Conservation (phyloP, 2,113 vertebrate genomes). For the Boleophthalmus pectinirostris region DNA sequence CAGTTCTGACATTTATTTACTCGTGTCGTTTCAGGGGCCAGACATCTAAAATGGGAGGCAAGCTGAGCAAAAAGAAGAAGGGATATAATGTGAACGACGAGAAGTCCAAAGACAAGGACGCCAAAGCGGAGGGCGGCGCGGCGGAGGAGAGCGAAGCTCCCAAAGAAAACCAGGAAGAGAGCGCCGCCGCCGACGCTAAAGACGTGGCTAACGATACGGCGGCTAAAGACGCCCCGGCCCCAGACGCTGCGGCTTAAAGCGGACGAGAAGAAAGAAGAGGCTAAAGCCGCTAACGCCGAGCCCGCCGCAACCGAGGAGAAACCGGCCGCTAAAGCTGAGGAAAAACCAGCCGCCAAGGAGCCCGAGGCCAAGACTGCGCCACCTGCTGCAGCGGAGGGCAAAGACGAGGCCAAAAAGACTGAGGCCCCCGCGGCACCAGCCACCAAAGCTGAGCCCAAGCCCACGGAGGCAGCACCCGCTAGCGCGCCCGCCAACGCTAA, state of each 20-base stretch:
- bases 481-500: conserved; percentile 70
- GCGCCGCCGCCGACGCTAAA: conserved; percentile 62
- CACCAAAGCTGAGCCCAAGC: conserved; percentile 86
- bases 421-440: conserved; percentile 87
- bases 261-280: conserved; percentile 78
- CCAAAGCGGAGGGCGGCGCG: conserved; percentile 89
- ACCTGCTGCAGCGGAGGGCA: conserved; percentile 80
- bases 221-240: conserved; percentile 75
- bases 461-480: conserved; percentile 77
- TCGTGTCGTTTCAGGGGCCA: conserved; percentile 77
- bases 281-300: conserved; percentile 80
- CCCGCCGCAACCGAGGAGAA: conserved; percentile 84
- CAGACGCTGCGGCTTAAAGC: conserved; percentile 83
- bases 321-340: conserved; percentile 70
- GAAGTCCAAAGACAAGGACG: conserved; percentile 96
- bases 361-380: conserved; percentile 77
- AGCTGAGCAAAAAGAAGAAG: conserved; percentile 99
- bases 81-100: conserved; percentile 97
- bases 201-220: conserved; percentile 86
- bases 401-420: conserved; percentile 97
- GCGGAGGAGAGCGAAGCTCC: conserved; percentile 82
- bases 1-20: neutral
- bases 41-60: conserved; percentile 91
- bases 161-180: conserved; percentile 78
- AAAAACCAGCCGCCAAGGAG: conserved; percentile 73